Base-by-base conservation (phyloP, 2,888 invertebrate genomes). In the Trypoxylon attenuatum region DNA sequence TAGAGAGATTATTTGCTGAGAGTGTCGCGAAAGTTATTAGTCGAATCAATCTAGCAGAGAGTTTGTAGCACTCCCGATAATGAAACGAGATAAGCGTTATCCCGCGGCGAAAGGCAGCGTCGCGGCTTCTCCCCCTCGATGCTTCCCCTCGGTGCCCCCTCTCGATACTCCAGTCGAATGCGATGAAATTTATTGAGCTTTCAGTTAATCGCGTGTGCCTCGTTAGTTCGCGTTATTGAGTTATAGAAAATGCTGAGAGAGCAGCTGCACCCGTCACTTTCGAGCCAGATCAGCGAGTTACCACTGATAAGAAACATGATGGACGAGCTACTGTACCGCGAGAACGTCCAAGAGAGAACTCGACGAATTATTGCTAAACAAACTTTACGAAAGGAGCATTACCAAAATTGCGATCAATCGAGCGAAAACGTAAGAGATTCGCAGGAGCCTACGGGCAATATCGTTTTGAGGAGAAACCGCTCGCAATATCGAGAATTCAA, bases 231-330 rank as follows among this genome's bases (percentile, higher is more conserved):
- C 66, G 66, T 71, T 62, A 75, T 69, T 69, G 60, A 75, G 68
- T 71, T 69, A 39, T 57, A 64, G 59, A 65, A 63, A 73, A 72
- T 29, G 75, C 72, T 68, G 70, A 68, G 70, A 65, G 54, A 65
- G 57, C 70, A 72, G 76, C 75, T 72, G 73, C 60, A 58, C 56
- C 64, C 68, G 68, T 73, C 73, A 71, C 62, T 73, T 76, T 65
- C 45, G 16, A 58, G 65, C 46, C 27, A 53, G 72, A 75, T 75
- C 74, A 70, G 61, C 70, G 55, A 46, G 45, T 39, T 33, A 56
- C 50, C 67, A 58, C 53, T 66, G 76, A 75, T 75, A 75, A 75
- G 75, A 71, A 73, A 53, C 58, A 71, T 75, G 76, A 75, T 72
- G 68, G 52, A 75, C 76, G 76, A 70, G 25, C 25, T 25, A 4